Percentiles rank a stretch among this genome's conserved stretches.
These are phyloP conservation scores for Pyrgilauda ruficollis DNA, from an alignment of 2,113 vertebrate species.

Conservation along the genomic window DNA sequence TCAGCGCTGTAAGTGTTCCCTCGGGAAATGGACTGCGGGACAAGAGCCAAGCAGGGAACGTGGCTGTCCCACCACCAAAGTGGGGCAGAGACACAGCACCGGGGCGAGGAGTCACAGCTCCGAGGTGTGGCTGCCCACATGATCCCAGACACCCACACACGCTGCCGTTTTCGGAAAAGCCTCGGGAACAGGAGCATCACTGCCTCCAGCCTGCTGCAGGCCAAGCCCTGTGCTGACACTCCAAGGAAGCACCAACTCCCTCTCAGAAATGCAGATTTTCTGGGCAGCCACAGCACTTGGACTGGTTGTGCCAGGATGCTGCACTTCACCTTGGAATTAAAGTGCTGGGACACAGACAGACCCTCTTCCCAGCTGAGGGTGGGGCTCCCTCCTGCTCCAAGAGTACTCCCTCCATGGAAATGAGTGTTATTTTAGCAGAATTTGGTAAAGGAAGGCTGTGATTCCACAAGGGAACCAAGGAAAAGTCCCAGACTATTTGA, in stretches of 20 bases:
- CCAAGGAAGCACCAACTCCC: fast-evolving
- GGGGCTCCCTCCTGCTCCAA: background rate
- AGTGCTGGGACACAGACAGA: fast-evolving
- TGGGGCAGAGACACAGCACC: background rate
- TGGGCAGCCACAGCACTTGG: background rate
- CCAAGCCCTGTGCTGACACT: background rate
- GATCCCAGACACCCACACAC: fast-evolving
- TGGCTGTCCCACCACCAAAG: background rate
- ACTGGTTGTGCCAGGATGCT: fast-evolving
- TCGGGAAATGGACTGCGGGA: background rate
- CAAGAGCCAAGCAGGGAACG: background rate
- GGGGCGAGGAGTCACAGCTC: background rate
- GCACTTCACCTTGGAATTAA: background rate
- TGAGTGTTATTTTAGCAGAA: background rate
- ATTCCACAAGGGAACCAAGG: background rate
- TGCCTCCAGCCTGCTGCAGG: background rate
- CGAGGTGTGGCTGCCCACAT: background rate
- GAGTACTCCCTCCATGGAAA: background rate
- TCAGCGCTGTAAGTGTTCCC: conserved; percentile 61
- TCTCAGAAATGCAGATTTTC: background rate
- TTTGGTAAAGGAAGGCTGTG: background rate
- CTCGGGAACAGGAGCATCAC: fast-evolving
- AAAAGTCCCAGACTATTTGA: background rate
- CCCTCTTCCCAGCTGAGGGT: fast-evolving
- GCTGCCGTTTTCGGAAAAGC: background rate